These are phyloP conservation scores for Amorpha juglandis DNA, from an alignment of 2,888 invertebrate species.

Conservation along the genomic window DNA sequence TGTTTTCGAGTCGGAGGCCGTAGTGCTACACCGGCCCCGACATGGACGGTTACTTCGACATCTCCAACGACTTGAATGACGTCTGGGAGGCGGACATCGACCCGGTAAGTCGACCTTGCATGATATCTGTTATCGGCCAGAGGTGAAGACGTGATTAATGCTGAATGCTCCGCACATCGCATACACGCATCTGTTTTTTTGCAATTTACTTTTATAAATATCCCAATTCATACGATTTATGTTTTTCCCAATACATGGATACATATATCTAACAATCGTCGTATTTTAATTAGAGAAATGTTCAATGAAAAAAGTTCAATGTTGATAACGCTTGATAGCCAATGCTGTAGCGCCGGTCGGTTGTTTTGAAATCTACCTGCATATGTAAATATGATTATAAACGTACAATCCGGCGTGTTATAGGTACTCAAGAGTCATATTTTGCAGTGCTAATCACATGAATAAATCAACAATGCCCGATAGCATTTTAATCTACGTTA, in stretches of 20 bases:
- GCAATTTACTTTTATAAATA: background rate
- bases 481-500: slow-evolving; percentile 5
- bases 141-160: slow-evolving; percentile 33
- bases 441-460: slow-evolving; percentile 35
- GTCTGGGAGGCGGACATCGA: slow-evolving; percentile 93
- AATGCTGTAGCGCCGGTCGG: slow-evolving; percentile 39
- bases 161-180: slow-evolving; percentile 21
- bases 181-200: background rate
- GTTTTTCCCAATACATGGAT: slow-evolving; percentile 1
- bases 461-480: slow-evolving; percentile 29
- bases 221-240: slow-evolving; percentile 22
- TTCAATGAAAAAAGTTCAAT: slow-evolving; percentile 37
- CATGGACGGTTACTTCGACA: slow-evolving; percentile 91
- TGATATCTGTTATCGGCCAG: slow-evolving; percentile 61
- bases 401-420: slow-evolving; percentile 46
- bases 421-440: slow-evolving; percentile 45
- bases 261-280: slow-evolving; percentile 1
- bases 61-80: slow-evolving; percentile 89
- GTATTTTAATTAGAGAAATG: slow-evolving; percentile 29
- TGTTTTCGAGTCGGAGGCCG: slow-evolving; percentile 67
- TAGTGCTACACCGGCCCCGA: slow-evolving; percentile 67
- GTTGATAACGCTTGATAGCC: slow-evolving; percentile 45
- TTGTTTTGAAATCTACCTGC: slow-evolving; percentile 66
- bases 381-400: slow-evolving; percentile 40
- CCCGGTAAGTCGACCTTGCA: slow-evolving; percentile 88